Conservation (phyloP, 2,888 invertebrate species). For the Malthinus flaveolus region DNA sequence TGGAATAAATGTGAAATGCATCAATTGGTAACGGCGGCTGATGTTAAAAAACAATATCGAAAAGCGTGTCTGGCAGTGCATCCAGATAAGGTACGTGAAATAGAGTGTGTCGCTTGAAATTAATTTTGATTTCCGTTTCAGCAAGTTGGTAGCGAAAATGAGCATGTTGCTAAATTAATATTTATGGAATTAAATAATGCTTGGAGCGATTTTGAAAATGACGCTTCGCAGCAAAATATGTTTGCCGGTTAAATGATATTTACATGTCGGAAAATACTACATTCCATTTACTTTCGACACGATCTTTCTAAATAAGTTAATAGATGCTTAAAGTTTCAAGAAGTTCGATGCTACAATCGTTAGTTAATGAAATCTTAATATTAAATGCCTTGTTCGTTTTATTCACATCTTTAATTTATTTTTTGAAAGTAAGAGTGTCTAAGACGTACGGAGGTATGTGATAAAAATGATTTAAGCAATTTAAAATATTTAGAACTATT, state of each 20-base stretch:
- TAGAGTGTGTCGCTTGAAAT: too few relatives aligned
- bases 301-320: background rate
- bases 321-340: too few relatives aligned
- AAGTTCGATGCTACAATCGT: too few relatives aligned
- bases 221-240: slow-evolving; percentile 77
- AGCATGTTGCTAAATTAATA: slow-evolving; percentile 91
- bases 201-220: slow-evolving; percentile 95
- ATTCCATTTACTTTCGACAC: slow-evolving; percentile 17
- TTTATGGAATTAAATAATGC: slow-evolving; percentile 99
- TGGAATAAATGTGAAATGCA: slow-evolving; percentile 96
- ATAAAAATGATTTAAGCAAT: slow-evolving; percentile 8
- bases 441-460: background rate
- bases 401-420: too few relatives aligned
- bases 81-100: slow-evolving; percentile 87
- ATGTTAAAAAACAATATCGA: slow-evolving; percentile 95
- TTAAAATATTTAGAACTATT: slow-evolving; percentile 1
- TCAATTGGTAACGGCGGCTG: slow-evolving; percentile 85
- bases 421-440: too few relatives aligned
- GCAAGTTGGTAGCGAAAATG: slow-evolving; percentile 92
- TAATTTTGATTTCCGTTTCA: slow-evolving; percentile 51
- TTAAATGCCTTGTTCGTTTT: too few relatives aligned
- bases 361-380: too few relatives aligned
- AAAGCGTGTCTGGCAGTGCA: slow-evolving; percentile 97
- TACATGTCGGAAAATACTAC: background rate
- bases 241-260: slow-evolving; percentile 53